phyloP scores from a whole-genome alignment of 2,888 invertebrate species.

The Athalia rosae region DNA sequence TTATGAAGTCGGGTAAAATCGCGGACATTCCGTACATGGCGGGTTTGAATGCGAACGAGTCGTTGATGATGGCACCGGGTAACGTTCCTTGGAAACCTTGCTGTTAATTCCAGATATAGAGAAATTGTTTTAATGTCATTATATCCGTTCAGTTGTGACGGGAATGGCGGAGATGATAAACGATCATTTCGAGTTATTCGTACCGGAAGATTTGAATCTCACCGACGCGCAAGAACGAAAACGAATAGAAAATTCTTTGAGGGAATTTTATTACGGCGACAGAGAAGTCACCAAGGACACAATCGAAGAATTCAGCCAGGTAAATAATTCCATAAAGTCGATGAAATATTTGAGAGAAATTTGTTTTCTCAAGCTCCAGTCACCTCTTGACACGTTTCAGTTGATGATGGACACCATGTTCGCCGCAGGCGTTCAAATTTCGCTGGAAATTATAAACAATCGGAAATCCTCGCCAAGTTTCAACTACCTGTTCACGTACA shows the following conservation, averaged over 20 bases:
- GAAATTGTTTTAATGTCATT: background rate
- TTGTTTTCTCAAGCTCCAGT: background rate
- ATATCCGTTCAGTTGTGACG: background rate
- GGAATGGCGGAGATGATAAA: conserved; percentile 59
- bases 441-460: conserved; percentile 60
- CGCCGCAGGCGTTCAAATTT: conserved; percentile 54
- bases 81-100: conserved; percentile 25
- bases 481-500: conserved; percentile 63
- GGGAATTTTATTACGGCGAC: conserved; percentile 64
- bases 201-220: conserved; percentile 65
- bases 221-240: conserved; percentile 58
- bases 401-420: conserved; percentile 61
- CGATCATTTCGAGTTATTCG: conserved; percentile 63
- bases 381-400: conserved; percentile 52
- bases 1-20: conserved; percentile 64
- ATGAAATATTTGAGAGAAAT: background rate
- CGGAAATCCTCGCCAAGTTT: conserved; percentile 63
- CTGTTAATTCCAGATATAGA: background rate
- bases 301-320: conserved; percentile 53
- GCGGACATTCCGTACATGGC: conserved; percentile 64
- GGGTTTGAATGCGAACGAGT: conserved; percentile 62
- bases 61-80: conserved; percentile 57
- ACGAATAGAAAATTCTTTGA: conserved; percentile 57
- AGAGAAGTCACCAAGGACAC: conserved; percentile 60
- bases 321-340: conserved; percentile 21